Evolutionary conservation across 2,888 invertebrate genomes (phyloP), one percentile per base, ranked within the genome.

Genomic region (Azorinus chamasolen): DNA sequence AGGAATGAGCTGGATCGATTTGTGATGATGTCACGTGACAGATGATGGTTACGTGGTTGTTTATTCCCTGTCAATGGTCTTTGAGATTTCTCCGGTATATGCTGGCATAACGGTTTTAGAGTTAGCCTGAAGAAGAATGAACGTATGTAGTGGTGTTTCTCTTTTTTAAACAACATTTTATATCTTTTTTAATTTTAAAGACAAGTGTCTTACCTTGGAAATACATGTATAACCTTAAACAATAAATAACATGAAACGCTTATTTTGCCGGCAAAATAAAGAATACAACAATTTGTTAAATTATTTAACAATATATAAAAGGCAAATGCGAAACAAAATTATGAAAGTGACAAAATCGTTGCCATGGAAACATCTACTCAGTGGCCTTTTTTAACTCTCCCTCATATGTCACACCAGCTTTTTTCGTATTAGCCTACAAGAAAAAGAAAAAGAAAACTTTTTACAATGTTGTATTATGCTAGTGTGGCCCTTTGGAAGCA

Each of bases 111-210:
- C 84, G 14, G 74, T 72, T 71, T 89, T 90, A 55, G 86, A 83
- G 77, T 91, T 91, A 50, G 90, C 89, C 91, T 91, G 87, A 71
- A 83, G 82, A 32, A 32, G 32, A 32, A 32, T 32, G 10, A 32
- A 6, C 4, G 32, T 32, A 32, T 4, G 32, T 32, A 32, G 5
- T 6, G 5, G 10, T 32, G 32, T 32, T 32, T 32, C 32, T 32
- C 32, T 32, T 32, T 10, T 4, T 6, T 32, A 32, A 32, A 6
- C 32, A 32, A 32, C 32, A 32, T 10, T 32, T 32, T n/a, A n/a
- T n/a, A n/a, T n/a, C n/a, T n/a, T n/a, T n/a, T n/a, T n/a, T n/a
- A n/a, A n/a, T n/a, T n/a, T n/a, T n/a, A n/a, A n/a, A n/a, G n/a
- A n/a, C n/a, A n/a, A n/a, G n/a, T n/a, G n/a, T n/a, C n/a, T n/a